Evolutionary conservation across 2,888 invertebrate genomes (phyloP), one percentile per base, ranked within the genome.

Genomic region (Ectemnius lituratus): DNA sequence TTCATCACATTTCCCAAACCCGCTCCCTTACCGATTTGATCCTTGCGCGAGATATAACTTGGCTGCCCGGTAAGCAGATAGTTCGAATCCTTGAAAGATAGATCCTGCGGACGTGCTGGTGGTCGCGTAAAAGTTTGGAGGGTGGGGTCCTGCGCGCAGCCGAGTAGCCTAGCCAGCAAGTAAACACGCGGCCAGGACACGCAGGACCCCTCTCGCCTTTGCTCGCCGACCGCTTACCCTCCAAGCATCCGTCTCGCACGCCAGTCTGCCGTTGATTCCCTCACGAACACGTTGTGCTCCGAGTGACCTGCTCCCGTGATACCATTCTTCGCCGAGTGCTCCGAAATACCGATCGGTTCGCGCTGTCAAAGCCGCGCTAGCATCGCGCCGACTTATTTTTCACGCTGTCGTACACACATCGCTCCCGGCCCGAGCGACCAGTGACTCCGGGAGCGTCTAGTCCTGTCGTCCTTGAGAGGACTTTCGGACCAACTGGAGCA

Each of bases 81-180:
- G 23, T 2, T 23, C 3, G 23, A 23, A 23, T 23, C 23, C 23
- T 23, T 23, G 23, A 23, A 23, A 23, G 23, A 23, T 23, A 23
- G 23, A 23, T 23, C 23, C 23, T 23, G 16, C 52, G 52, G 52
- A 52, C 52, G 52, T 14, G 52, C 16, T 52, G 16, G 52, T 11
- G 52, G 1, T 5, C 52, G n/a, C 8, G 14, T 14, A 52, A 16
- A 52, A 13, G 52, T 5, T 11, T 6, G 13, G 56, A 57, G 75
- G 83, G 80, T 80, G 78, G 73, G 78, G 83, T 82, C 47, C 60
- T 78, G 56, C 16, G 67, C 23, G 66, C n/a, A 45, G 74, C 61
- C 73, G 62, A 63, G 52, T 8, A 16, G 14, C 4, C 13, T 16
- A 23, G 52, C 52, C 47, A 75, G 52, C 37, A 37, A 37, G 75